Evolutionary conservation across 2,797 vertebrate genomes (phyloP).

Genomic region (Urocyon cinereoargenteus): DNA sequence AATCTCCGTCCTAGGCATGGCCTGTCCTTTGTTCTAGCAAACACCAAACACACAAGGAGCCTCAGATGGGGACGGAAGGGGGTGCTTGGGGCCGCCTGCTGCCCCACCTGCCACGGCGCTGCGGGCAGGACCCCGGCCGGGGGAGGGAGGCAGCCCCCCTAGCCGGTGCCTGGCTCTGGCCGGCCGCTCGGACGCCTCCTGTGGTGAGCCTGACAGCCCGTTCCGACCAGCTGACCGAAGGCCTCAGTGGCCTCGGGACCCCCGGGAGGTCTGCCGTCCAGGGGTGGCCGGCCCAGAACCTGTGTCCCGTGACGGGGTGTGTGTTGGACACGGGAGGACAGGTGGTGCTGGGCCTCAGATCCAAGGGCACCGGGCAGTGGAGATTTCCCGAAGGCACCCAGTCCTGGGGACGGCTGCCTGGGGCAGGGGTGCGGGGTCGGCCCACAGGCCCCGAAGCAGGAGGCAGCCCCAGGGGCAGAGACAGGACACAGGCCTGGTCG

Average conservation of each 20-base stretch:
- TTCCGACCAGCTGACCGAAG: background rate
- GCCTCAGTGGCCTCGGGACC: background rate
- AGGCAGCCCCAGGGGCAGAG: background rate
- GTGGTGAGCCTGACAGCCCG: background rate
- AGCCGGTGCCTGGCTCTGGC: background rate
- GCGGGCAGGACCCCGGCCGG: background rate
- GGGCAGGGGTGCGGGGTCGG: fast-evolving
- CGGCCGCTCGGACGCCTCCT: background rate
- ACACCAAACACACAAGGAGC: slow-evolving; percentile 65
- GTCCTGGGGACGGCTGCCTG: fast-evolving
- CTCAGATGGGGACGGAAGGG: background rate
- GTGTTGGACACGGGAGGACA: fast-evolving
- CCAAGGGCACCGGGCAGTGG: background rate
- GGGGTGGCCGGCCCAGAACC: background rate
- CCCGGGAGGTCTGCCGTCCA: background rate
- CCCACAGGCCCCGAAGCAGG: background rate
- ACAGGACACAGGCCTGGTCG: background rate
- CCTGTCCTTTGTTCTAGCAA: slow-evolving; percentile 84
- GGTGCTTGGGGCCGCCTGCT: background rate
- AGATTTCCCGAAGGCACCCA: background rate
- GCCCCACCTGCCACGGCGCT: background rate
- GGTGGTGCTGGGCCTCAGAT: background rate
- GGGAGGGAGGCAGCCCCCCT: background rate
- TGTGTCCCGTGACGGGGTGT: fast-evolving
- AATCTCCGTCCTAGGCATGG: slow-evolving; percentile 53